These are phyloP conservation scores for Drosophila rellima DNA, from an alignment of 2,888 invertebrate species.

Conservation along the genomic window DNA sequence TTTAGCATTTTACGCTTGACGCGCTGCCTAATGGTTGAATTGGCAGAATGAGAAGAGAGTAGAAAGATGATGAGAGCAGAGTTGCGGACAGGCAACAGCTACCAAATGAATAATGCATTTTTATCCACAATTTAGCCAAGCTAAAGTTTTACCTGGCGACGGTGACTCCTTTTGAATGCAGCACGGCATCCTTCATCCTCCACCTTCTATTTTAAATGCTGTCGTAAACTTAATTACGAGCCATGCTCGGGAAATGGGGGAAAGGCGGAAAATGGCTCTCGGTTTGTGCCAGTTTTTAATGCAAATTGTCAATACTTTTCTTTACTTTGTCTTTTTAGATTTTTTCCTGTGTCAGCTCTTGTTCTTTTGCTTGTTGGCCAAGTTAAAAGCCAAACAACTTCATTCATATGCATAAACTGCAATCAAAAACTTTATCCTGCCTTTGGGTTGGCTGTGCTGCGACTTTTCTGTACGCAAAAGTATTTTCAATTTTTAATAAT, in stretches of 20 bases:
- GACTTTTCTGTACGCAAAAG: slow-evolving; percentile 41
- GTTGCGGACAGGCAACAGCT: slow-evolving; percentile 6
- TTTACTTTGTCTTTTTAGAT: slow-evolving; percentile 18
- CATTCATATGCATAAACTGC: slow-evolving; percentile 78
- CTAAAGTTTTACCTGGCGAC: slow-evolving; percentile 42
- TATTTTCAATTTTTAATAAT: slow-evolving; percentile 77
- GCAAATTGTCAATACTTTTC: slow-evolving; percentile 59
- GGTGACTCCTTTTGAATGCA: slow-evolving; percentile 8
- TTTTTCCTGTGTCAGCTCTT: slow-evolving; percentile 23
- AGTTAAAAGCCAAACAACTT: slow-evolving; percentile 70
- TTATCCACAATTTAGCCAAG: slow-evolving; percentile 68
- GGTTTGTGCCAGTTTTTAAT: slow-evolving; percentile 46
- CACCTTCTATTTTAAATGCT: neutral
- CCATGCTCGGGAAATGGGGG: slow-evolving; percentile 15
- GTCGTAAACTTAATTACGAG: slow-evolving; percentile 63
- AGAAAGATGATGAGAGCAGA: neutral
- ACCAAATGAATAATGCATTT: slow-evolving; percentile 77
- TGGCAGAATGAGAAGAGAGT: slow-evolving; percentile 16
- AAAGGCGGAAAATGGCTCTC: slow-evolving; percentile 14
- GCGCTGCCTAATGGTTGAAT: slow-evolving; percentile 69
- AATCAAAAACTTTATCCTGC: slow-evolving; percentile 55
- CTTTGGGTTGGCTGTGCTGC: slow-evolving; percentile 5
- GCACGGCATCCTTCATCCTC: neutral
- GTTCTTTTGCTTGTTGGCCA: slow-evolving; percentile 51
- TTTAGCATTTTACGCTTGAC: slow-evolving; percentile 77